These are phyloP conservation scores for Junonia oenone DNA, from an alignment of 2,888 invertebrate species.

Conservation along the genomic window DNA sequence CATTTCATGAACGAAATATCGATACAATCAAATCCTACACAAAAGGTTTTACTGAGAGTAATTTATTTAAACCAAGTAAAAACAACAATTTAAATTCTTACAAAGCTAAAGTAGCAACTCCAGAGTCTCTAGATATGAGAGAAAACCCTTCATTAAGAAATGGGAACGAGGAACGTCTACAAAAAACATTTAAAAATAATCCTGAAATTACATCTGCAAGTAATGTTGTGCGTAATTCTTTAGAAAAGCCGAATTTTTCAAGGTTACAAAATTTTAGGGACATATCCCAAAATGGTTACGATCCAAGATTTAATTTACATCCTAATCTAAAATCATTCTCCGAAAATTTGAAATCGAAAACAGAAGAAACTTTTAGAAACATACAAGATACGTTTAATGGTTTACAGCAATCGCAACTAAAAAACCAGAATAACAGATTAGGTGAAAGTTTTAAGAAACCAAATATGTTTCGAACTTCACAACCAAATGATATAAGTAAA, in stretches of 20 bases:
- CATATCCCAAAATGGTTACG: neutral
- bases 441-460: slow-evolving; percentile 37
- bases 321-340: slow-evolving; percentile 24
- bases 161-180: slow-evolving; percentile 34
- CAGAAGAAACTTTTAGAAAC: slow-evolving; percentile 46
- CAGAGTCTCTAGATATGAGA: slow-evolving; percentile 42
- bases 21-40: neutral
- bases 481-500: slow-evolving; percentile 50
- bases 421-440: slow-evolving; percentile 28
- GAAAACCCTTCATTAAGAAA: slow-evolving; percentile 34
- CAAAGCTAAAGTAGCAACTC: slow-evolving; percentile 44
- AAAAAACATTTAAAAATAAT: slow-evolving; percentile 20
- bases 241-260: slow-evolving; percentile 23
- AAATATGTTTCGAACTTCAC: slow-evolving; percentile 45
- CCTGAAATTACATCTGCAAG: neutral
- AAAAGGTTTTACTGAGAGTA: neutral
- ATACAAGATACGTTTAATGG: slow-evolving; percentile 44
- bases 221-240: slow-evolving; percentile 24
- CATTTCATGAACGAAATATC: neutral
- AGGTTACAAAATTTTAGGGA: neutral
- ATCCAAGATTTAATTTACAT: neutral
- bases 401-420: slow-evolving; percentile 32
- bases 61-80: neutral
- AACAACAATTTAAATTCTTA: slow-evolving; percentile 37
- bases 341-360: slow-evolving; percentile 40